phyloP scores from a whole-genome alignment of 2,888 invertebrate species.

The Clusia tigrina region DNA sequence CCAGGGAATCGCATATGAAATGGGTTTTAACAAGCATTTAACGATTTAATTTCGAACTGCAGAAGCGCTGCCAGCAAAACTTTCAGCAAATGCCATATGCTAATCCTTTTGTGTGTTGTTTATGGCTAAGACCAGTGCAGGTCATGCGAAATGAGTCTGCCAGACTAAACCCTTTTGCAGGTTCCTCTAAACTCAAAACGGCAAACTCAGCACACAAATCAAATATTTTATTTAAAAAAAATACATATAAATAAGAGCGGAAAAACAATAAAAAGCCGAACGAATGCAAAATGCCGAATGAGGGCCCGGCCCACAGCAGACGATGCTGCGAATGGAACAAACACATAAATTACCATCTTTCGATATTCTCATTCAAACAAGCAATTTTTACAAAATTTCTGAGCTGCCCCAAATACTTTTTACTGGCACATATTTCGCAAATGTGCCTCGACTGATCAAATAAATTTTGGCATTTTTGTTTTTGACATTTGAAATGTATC shows the following conservation, averaged over 20 bases:
- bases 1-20: background rate
- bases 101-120: background rate
- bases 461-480: constrained; percentile 31
- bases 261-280: background rate
- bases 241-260: background rate
- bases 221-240: no score
- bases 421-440: background rate
- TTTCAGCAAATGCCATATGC: constrained; percentile 6
- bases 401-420: background rate
- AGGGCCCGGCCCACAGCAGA: background rate
- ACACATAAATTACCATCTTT: constrained; percentile 56
- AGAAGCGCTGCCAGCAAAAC: constrained; percentile 26
- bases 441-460: background rate
- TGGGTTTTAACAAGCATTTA: constrained; percentile 52
- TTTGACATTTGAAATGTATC: constrained; percentile 51
- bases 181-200: background rate
- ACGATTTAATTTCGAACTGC: constrained; percentile 52
- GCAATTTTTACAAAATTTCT: background rate
- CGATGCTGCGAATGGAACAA: constrained; percentile 50
- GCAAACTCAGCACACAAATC: constrained; percentile 1
- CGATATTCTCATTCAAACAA: constrained; percentile 42
- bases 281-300: background rate
- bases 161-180: background rate
- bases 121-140: background rate
- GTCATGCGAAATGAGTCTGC: background rate